Base-by-base conservation (phyloP, 2,113 vertebrate genomes). In the Phainopepla nitens region DNA sequence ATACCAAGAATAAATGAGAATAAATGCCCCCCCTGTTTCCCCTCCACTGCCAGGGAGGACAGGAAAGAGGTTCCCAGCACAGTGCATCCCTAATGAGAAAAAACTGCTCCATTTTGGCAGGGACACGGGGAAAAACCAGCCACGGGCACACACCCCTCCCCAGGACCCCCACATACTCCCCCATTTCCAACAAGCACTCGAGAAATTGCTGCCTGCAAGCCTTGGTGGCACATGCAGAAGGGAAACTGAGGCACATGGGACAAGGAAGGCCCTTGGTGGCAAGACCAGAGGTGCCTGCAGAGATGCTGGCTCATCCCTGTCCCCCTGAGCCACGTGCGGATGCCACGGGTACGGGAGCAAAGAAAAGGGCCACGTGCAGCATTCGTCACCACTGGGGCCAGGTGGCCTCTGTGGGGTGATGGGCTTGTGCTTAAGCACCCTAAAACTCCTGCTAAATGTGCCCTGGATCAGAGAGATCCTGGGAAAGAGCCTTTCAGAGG, bases 121-220 rank as follows among this genome's bases (percentile, higher is more conserved):
- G 21, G 44, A 68, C 2, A 22, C 0, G 1, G 28, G 41, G 35
- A 39, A 28, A 62, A 84, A 84, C 45, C 42, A 57, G 16, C 35
- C 7, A 0, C 0, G 0, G 57, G 19, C 49, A 42, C 3, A 4
- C 2, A 33, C 1, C 36, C 22, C 35, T 45, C 21, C 4, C 4
- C 47, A 18, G 29, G 13, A 47, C 10, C 57, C 21, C 23, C 27
- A 2, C 0, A 0, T 4, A 17, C 8, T 28, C 35, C 35, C 6
- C 11, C 4, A 14, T 15, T n/a, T 3, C 71, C 53, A 13, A 47
- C 0, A 2, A 92, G 18, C 51, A 47, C 39, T 36, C 0, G 0
- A 87, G 57, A 76, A 14, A 18, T 44, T 0, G 0, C 56, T 29
- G n/a, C 39, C 83, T 89, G 28, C 8, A 10, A 77, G 42, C 7